These are phyloP conservation scores for Lapara coniferarum DNA, from an alignment of 2,888 invertebrate species.

Conservation along the genomic window DNA sequence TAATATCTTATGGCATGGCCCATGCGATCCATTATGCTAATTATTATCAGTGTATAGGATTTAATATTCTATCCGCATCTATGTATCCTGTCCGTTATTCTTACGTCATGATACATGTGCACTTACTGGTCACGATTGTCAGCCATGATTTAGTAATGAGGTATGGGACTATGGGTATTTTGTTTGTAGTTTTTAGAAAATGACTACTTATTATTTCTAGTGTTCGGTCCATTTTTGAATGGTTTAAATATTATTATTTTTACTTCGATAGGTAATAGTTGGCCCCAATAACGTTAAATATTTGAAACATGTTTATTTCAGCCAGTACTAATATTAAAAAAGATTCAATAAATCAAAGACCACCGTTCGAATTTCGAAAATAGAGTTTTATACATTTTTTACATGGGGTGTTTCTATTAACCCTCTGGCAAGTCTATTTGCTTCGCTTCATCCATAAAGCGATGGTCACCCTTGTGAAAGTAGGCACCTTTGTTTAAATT, in stretches of 20 bases:
- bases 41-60: neutral
- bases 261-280: too few relatives aligned
- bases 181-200: neutral
- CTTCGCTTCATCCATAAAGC: neutral
- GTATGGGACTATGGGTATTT: neutral
- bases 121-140: neutral
- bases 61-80: conserved; percentile 12
- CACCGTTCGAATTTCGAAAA: too few relatives aligned
- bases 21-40: neutral
- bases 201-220: neutral
- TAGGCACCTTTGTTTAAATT: conserved; percentile 13
- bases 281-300: too few relatives aligned
- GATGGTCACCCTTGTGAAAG: conserved; percentile 1
- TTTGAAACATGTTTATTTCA: too few relatives aligned
- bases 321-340: too few relatives aligned
- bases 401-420: neutral
- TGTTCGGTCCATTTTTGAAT: too few relatives aligned
- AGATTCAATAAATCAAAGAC: too few relatives aligned
- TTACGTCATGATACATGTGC: conserved; percentile 12
- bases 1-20: too few relatives aligned
- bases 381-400: too few relatives aligned
- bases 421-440: neutral
- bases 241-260: too few relatives aligned
- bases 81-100: conserved; percentile 19
- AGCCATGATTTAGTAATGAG: conserved; percentile 5